Evolutionary conservation across 2,797 vertebrate species (phyloP), one percentile per base, ranked within the genome.

Genomic region (Nannoperca australis): DNA sequence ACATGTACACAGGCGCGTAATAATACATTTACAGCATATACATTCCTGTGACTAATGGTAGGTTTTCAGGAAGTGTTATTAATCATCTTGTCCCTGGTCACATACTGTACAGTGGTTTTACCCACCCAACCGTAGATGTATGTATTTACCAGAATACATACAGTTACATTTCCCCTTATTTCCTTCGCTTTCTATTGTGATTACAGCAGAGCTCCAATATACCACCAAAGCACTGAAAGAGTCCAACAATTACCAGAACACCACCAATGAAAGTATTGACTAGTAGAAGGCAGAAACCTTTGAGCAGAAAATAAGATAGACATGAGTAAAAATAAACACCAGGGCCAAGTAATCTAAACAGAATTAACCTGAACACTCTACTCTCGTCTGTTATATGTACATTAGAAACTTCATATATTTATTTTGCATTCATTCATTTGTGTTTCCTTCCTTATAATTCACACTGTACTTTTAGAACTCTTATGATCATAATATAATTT

Each of bases 81-180:
- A 79, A 86, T 73, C 69, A 64, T 49, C 22, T 66, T 4, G 44
- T 74, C 12, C 13, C 42, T 30, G 24, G 75, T 68, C 38, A 20
- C 20, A 47, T 49, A 50, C 73, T 49, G 44, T 82, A 36, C 69
- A 24, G 50, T 79, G 11, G 12, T 63, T 81, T 83, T 45, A 65
- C 54, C 76, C 73, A 58, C 75, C 64, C 32, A 62, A 58, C n/a
- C n/a, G 18, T 58, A 65, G 14, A 78, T 69, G 47, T 49, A 56
- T 50, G 73, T 2, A 11, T 73, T 93, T 92, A 90, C 89, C 82
- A 91, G 89, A 92, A 92, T 20, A 62, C 50, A 58, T 55, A 50
- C 22, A 9, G 22, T 32, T 12, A 62, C 36, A 32, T 81, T 82
- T 79, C 78, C 83, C 75, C 47, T 30, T 53, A 17, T 51, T 78